Base-by-base conservation (phyloP, 2,797 vertebrate genomes). In the Oreonectes daqikongensis region DNA sequence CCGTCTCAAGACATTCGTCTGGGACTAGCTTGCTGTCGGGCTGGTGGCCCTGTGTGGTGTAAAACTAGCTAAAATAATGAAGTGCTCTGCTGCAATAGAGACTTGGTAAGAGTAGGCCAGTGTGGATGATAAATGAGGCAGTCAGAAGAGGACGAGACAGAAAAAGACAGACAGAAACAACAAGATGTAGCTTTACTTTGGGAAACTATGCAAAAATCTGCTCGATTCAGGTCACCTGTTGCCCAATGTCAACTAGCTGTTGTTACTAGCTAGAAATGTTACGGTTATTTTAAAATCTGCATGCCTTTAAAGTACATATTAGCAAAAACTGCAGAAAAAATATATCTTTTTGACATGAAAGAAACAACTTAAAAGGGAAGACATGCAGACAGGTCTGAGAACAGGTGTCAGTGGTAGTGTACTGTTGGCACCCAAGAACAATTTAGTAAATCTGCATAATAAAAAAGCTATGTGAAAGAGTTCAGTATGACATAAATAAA, bases 51-150 rank as follows among this genome's bases (percentile, higher is more conserved):
- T 79, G 77, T 65, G 46, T 30, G 63, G 53, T 82, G 71, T 81
- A 77, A 87, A 87, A 82, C 79, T 77, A 77, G 84, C 81, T 75
- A 78, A 69, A 48, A 66, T 87, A 89, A 88, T 89, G 83, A 87
- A 86, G 81, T 76, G 83, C 64, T 82, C 60, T 53, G 20, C 64
- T 72, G 40, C 77, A 76, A 67, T 18, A 50, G 42, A 73, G 68
- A 72, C 38, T 67, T 74, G 28, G 66, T 28, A 66, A 72, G 69
- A 79, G 81, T 68, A n/a, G 44, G 30, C 70, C 32, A 24, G 52
- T 38, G 53, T 12, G 30, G 65, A 81, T 81, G 79, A 84, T 85
- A 71, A 81, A 83, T 81, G 82, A 73, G 77, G 40, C 46, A 75
- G 79, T 72, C 69, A 75, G 28, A 50, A 76, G 18, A 40, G 64